Percentiles rank a stretch among this genome's conserved stretches.
Conservation (phyloP, 2,113 vertebrate genomes). For the Toxotes jaculatrix region DNA sequence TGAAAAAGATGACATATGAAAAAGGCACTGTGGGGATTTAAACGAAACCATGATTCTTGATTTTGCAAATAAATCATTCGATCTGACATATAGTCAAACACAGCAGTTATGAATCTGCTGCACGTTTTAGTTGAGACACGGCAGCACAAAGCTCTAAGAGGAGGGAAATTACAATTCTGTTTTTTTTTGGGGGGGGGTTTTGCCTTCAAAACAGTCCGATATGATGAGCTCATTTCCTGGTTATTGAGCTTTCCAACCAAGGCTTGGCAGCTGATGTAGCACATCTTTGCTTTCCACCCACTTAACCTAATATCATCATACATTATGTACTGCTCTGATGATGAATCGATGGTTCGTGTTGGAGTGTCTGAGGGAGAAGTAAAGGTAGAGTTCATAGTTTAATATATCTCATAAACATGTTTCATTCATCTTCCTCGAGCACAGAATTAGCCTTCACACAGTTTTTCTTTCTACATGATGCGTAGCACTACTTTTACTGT, state of each 20-base stretch:
- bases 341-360: conserved; percentile 18
- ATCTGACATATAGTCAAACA: not conserved
- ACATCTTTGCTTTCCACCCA: conserved; percentile 50
- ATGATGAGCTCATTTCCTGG: conserved; percentile 71
- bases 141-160: conserved; percentile 5
- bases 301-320: conserved; percentile 72
- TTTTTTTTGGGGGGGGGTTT: not conserved
- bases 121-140: not conserved
- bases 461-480: not conserved
- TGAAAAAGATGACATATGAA: conserved; percentile 1
- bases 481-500: not conserved
- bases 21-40: not conserved
- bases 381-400: not conserved
- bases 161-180: conserved; percentile 13
- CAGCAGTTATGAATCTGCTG: not conserved
- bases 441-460: not conserved
- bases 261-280: conserved; percentile 56
- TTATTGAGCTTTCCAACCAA: conserved; percentile 44
- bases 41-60: not conserved
- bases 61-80: conserved; percentile 1
- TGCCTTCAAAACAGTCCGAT: conserved; percentile 16
- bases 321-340: conserved; percentile 62
- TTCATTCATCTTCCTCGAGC: not conserved
- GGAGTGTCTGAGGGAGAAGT: conserved; percentile 12
- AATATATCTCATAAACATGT: conserved; percentile 1